Percentiles rank a stretch among this genome's conserved stretches.
phyloP scores from a whole-genome alignment of 2,797 vertebrate species.

The Paramormyrops hopkinsi region DNA sequence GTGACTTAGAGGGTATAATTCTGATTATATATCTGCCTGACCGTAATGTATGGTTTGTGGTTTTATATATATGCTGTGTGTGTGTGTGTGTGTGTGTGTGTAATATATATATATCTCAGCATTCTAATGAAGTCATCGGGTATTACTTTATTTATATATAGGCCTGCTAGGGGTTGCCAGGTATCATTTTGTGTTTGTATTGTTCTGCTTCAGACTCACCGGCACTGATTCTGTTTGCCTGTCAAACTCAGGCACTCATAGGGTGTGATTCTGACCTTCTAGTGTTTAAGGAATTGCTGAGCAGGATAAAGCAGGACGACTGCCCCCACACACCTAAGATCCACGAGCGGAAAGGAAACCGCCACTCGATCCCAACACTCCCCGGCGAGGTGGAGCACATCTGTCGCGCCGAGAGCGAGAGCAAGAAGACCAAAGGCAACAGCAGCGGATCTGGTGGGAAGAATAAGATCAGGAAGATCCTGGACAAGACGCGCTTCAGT shows the following conservation, averaged over 20 bases:
- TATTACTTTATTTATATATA: background rate
- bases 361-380: conserved; percentile 87
- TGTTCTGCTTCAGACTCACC: background rate
- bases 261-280: background rate
- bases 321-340: conserved; percentile 90
- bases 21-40: background rate
- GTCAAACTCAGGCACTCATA: background rate
- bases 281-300: conserved; percentile 95
- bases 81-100: too few species aligned
- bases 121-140: background rate
- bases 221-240: background rate
- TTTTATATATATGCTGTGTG: background rate
- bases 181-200: background rate
- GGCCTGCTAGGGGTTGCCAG: background rate
- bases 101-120: background rate
- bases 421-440: conserved; percentile 82
- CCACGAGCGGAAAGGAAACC: conserved; percentile 91
- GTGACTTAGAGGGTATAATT: background rate
- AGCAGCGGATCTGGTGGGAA: conserved; percentile 92
- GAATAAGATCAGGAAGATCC: conserved; percentile 91
- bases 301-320: conserved; percentile 74
- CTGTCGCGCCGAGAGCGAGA: conserved; percentile 78
- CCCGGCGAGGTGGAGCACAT: conserved; percentile 76
- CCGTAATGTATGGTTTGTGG: background rate
- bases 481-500: conserved; percentile 93